phyloP scores from a whole-genome alignment of 2,113 vertebrate genomes.

The Corythoichthys haematopterus region DNA sequence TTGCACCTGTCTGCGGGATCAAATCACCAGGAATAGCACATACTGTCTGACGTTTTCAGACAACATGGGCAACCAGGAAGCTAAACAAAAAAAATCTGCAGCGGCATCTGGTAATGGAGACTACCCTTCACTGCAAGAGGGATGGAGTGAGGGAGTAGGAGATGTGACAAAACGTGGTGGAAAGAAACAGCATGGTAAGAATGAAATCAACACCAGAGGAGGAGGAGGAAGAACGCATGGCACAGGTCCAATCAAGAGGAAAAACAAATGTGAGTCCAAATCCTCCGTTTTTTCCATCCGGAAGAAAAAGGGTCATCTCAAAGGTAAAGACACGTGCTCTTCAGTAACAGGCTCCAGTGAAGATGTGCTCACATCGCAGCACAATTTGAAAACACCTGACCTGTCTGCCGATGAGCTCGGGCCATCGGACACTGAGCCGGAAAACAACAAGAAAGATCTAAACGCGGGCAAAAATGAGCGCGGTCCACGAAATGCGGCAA shows the following conservation, averaged over 20 bases:
- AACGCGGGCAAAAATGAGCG: neutral
- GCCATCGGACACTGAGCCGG: conserved; percentile 80
- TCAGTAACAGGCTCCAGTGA: conserved; percentile 81
- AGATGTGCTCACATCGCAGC: conserved; percentile 77
- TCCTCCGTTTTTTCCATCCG: conserved; percentile 91
- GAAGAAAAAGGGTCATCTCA: conserved; percentile 84
- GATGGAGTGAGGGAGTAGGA: conserved; percentile 75
- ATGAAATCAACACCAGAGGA: conserved; percentile 38
- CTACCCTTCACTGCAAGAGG: conserved; percentile 75
- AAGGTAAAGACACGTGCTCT: conserved; percentile 69
- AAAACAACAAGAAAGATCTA: conserved; percentile 56
- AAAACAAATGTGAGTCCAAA: conserved; percentile 83
- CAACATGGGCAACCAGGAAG: conserved; percentile 96
- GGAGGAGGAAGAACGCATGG: conserved; percentile 54
- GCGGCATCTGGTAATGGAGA: conserved; percentile 70
- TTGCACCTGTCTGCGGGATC: conserved; percentile 32
- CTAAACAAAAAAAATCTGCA: conserved; percentile 81
- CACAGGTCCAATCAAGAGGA: conserved; percentile 73
- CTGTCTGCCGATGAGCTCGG: conserved; percentile 87
- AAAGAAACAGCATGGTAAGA: conserved; percentile 79
- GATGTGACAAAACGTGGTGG: conserved; percentile 83
- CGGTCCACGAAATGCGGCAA: conserved; percentile 10
- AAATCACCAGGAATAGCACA: conserved; percentile 2
- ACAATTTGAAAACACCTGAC: conserved; percentile 84
- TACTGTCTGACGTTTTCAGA: conserved; percentile 19